These are phyloP conservation scores for Trissolcus japonicus DNA, from an alignment of 2,888 invertebrate species.

Conservation along the genomic window DNA sequence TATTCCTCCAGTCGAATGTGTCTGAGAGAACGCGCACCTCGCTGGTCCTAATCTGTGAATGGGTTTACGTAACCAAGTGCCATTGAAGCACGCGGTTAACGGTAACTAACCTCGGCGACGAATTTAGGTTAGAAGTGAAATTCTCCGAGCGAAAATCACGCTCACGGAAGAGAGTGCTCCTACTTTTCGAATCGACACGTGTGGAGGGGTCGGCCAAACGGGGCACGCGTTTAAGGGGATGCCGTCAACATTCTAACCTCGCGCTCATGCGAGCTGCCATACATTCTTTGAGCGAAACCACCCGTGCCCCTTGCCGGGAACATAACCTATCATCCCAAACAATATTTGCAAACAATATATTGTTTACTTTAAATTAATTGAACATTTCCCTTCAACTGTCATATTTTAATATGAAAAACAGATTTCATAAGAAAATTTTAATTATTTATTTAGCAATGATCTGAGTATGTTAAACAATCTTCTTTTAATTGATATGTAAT, in stretches of 20 bases:
- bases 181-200: slow-evolving; percentile 29
- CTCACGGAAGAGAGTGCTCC: slow-evolving; percentile 52
- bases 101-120: slow-evolving; percentile 52
- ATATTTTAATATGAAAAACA: background rate
- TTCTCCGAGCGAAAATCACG: slow-evolving; percentile 67
- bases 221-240: slow-evolving; percentile 5
- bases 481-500: background rate
- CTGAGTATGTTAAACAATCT: background rate
- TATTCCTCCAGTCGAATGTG: background rate
- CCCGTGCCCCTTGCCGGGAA: background rate
- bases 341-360: too few species aligned
- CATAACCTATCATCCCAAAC: background rate
- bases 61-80: slow-evolving; percentile 46
- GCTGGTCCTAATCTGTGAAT: slow-evolving; percentile 26
- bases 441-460: background rate
- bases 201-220: slow-evolving; percentile 9
- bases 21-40: background rate
- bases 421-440: background rate
- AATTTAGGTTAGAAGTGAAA: slow-evolving; percentile 76
- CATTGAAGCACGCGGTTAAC: slow-evolving; percentile 47
- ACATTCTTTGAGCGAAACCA: background rate
- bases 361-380: background rate
- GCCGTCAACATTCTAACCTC: slow-evolving; percentile 7
- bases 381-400: background rate
- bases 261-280: background rate